A percentile compares a stretch with the other conserved stretches of the same genome.
Conservation (phyloP, 2,888 invertebrate genomes). For the Gortyna flavago region DNA sequence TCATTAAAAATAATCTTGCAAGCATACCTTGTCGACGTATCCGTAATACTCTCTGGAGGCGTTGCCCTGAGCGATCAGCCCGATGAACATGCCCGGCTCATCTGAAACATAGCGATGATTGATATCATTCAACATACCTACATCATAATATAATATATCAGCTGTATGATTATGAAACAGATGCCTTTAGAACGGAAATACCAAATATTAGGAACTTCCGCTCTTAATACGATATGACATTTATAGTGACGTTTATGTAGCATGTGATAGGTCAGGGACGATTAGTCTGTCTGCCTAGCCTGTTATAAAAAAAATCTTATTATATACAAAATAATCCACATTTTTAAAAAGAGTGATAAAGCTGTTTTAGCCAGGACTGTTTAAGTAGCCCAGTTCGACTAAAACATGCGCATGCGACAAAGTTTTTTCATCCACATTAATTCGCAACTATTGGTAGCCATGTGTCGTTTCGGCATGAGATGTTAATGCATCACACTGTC, state of each 20-base stretch:
- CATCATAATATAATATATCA: slow-evolving; percentile 3
- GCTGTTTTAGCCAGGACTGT: neutral
- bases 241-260: slow-evolving; percentile 12
- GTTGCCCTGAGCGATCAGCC: slow-evolving; percentile 91
- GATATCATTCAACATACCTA: neutral
- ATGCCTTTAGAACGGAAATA: slow-evolving; percentile 24
- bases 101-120: slow-evolving; percentile 83
- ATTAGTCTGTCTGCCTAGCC: neutral
- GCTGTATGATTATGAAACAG: slow-evolving; percentile 24
- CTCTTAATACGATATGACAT: slow-evolving; percentile 9
- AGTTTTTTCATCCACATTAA: neutral
- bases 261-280: slow-evolving; percentile 13
- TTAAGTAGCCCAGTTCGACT: neutral
- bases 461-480: neutral
- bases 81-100: slow-evolving; percentile 96
- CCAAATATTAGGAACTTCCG: slow-evolving; percentile 28
- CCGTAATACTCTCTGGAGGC: slow-evolving; percentile 91
- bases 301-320: neutral
- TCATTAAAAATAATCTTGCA: no score
- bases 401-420: neutral
- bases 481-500: neutral
- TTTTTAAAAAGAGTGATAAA: no score
- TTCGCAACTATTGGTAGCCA: neutral
- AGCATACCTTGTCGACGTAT: slow-evolving; percentile 89
- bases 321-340: neutral